Evolutionary conservation across 2,797 vertebrate genomes (phyloP).

Genomic region (Lycodopsis pacificus): DNA sequence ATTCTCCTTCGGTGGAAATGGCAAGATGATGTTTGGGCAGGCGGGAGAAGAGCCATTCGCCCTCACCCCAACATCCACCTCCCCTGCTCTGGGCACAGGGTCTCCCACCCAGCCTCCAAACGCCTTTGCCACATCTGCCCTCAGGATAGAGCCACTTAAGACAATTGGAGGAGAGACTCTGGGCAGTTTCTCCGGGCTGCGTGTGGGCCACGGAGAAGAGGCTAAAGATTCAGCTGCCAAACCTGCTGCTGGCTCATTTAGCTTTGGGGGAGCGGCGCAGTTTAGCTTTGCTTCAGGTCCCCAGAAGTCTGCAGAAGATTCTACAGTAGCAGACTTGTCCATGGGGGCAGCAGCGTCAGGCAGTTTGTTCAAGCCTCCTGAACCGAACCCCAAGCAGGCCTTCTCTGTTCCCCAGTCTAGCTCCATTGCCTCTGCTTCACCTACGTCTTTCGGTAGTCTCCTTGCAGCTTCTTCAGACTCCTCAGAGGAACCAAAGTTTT

Average conservation of each 20-base stretch:
- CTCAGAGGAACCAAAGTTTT: conserved; percentile 67
- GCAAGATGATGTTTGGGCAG: conserved; percentile 81
- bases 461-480: conserved; percentile 72
- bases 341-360: conserved; percentile 40
- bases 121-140: conserved; percentile 48
- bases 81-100: conserved; percentile 51
- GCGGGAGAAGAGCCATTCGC: conserved; percentile 80
- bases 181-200: conserved; percentile 92
- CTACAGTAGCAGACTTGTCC: conserved; percentile 56
- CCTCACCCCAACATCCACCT: conserved; percentile 72
- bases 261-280: conserved; percentile 76
- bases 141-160: conserved; percentile 80
- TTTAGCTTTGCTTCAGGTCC: conserved; percentile 76
- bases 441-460: conserved; percentile 86
- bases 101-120: conserved; percentile 67
- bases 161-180: conserved; percentile 90
- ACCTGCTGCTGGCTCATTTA: conserved; percentile 54
- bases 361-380: conserved; percentile 83
- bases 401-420: conserved; percentile 82
- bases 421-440: conserved; percentile 17
- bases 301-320: conserved; percentile 76
- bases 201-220: conserved; percentile 91
- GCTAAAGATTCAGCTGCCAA: conserved; percentile 75
- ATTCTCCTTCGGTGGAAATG: conserved; percentile 77
- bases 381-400: conserved; percentile 70